Percentiles rank a stretch among this genome's conserved stretches.
These are phyloP conservation scores for Phymorhynchus buccinoides DNA, from an alignment of 1,140 invertebrate species.

Conservation along the genomic window DNA sequence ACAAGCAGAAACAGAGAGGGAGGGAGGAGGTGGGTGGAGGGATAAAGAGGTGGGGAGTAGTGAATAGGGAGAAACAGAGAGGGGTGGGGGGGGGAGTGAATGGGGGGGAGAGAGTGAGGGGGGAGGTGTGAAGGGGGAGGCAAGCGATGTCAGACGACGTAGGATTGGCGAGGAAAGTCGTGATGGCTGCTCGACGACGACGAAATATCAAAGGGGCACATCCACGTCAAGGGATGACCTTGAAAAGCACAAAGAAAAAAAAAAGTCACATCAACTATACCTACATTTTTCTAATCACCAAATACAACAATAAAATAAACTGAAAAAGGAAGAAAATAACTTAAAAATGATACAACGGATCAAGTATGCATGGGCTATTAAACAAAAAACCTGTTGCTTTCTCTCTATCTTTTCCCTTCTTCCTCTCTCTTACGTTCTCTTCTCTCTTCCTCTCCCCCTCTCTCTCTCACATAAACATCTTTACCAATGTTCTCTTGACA, in stretches of 20 bases:
- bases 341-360: no score
- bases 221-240: constrained; percentile 63
- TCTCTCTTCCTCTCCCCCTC: no score
- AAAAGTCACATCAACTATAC: neutral
- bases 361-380: no score
- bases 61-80: no score
- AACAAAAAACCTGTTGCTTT: no score
- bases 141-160: constrained; percentile 13
- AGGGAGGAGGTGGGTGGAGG: neutral
- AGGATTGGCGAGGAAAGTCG: neutral
- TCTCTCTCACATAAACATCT: no score
- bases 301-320: neutral
- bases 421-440: no score
- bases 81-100: neutral
- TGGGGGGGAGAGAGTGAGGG: neutral
- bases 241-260: constrained; percentile 38
- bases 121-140: neutral
- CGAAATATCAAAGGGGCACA: constrained; percentile 57
- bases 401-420: no score
- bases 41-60: neutral
- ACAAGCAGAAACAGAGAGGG: no score
- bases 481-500: no score
- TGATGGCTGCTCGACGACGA: constrained; percentile 34
- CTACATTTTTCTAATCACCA: neutral
- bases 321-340: constrained; percentile 15